A percentile compares a stretch with the other conserved stretches of the same genome.
Evolutionary conservation across 2,797 vertebrate genomes (phyloP).

Genomic region (Notolabrus celidotus): DNA sequence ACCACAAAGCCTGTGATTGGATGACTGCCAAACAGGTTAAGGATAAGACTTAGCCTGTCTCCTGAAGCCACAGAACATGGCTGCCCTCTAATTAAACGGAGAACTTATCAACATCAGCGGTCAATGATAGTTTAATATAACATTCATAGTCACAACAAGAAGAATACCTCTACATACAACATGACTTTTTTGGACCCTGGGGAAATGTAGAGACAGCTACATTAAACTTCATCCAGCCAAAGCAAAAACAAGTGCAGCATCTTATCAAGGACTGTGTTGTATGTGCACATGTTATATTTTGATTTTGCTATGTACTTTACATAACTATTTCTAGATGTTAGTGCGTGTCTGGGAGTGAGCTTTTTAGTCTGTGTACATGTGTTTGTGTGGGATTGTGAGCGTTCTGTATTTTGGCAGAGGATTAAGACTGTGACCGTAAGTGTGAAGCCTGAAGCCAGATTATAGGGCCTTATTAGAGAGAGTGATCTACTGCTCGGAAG

Average conservation of each 20-base stretch:
- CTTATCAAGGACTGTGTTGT: too few species aligned
- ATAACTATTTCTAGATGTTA: neutral
- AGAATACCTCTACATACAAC: neutral
- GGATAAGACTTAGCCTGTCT: conserved; percentile 48
- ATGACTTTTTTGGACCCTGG: too few species aligned
- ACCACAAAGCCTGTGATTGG: conserved; percentile 58
- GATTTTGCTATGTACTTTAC: neutral
- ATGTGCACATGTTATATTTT: neutral
- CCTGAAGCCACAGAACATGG: conserved; percentile 17
- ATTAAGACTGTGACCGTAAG: conserved; percentile 70
- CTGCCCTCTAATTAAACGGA: conserved; percentile 42
- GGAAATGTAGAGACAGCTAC: too few species aligned
- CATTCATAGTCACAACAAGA: neutral
- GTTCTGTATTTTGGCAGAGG: conserved; percentile 60
- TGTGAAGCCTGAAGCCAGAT: conserved; percentile 78
- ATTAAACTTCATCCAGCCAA: too few species aligned
- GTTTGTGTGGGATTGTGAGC: neutral
- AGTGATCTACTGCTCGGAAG: conserved; percentile 62
- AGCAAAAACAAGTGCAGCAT: too few species aligned
- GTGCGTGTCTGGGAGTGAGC: neutral
- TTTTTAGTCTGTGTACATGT: neutral
- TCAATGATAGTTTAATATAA: neutral
- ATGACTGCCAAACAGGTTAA: conserved; percentile 56
- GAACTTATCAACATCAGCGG: conserved; percentile 3
- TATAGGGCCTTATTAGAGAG: conserved; percentile 72